These are phyloP conservation scores for Zaprionus kolodkinae DNA, from an alignment of 1,140 invertebrate genomes.

Conservation along the genomic window DNA sequence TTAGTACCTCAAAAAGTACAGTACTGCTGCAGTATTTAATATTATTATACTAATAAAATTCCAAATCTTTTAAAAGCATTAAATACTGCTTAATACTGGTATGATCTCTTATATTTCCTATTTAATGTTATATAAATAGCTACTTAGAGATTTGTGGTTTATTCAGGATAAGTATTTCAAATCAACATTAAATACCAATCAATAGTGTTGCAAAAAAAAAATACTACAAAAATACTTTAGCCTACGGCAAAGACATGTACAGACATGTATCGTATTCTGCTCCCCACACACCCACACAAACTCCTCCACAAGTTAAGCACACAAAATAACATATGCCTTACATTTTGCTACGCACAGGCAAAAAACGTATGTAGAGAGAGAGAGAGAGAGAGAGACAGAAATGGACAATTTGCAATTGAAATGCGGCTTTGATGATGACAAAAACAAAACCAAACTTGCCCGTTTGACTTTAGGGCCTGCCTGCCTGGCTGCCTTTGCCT, in stretches of 20 bases:
- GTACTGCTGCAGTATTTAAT: too few relatives aligned
- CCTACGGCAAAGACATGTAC: neutral
- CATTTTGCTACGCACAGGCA: neutral
- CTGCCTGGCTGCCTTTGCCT: constrained; percentile 21
- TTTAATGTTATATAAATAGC: neutral
- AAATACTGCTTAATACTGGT: too few relatives aligned
- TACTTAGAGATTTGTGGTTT: neutral
- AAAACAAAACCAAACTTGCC: constrained; percentile 47
- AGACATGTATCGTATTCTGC: neutral
- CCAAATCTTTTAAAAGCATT: too few relatives aligned
- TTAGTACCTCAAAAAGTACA: too few relatives aligned
- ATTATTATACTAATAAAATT: neutral
- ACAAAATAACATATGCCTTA: constrained; percentile 3
- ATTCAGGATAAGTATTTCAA: neutral
- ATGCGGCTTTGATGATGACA: constrained; percentile 56
- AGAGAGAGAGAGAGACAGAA: constrained; percentile 12
- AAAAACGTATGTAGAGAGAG: neutral
- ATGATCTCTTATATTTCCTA: neutral
- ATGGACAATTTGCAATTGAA: constrained; percentile 72
- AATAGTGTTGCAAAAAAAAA: neutral
- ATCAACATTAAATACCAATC: neutral
- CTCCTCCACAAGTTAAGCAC: neutral
- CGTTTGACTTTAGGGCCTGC: constrained; percentile 35
- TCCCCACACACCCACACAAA: neutral
- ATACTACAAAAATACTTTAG: neutral